Base-by-base conservation (phyloP, 1,140 invertebrate species). In the Ceratosolen solmsi region DNA sequence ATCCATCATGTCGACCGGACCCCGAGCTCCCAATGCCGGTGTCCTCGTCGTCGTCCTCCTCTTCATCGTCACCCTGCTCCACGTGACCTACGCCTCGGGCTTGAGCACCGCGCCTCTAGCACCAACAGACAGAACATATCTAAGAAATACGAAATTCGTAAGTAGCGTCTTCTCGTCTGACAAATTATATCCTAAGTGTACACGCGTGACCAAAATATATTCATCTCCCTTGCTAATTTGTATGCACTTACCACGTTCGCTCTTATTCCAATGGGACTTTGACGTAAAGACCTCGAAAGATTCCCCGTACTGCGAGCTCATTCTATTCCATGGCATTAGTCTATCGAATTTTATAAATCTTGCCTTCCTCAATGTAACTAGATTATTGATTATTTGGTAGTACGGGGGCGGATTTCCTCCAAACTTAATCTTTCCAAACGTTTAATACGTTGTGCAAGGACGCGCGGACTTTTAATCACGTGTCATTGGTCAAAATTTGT, bases 131-230 rank as follows among this genome's bases (percentile, higher is more conserved):
- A 68, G 9, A 13, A 68, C 22, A 25, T 4, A 25, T 1, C 36
- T 36, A 27, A 60, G 56, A 36, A 63, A 38, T 65, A 38, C 38
- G 3, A 58, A 65, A 65, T 65, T 49, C 38, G 74, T 76, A 49
- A 76, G 74, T 65, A 60, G 46, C 38, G 7, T 22, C 1, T 36
- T 60, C n/a, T 60, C 25, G n/a, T 5, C n/a, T 27, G 4, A 25
- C 5, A 0, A 63, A 63, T n/a, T 63, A 27, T 63, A 17, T 33
- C 30, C 15, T n/a, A n/a, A 13, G 20, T 22, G 0, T 8, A 22
- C 0, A 25, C 22, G 13, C 56, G 73, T 75, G 36, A 75, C 54
- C 15, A 11, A 60, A 75, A 75, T 75, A 38, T 41, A 46, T 27
- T 41, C 8, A 70, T 5, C 65, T n/a, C n/a, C 20, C 65, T 41